phyloP scores from a whole-genome alignment of 2,888 invertebrate species.

The Agrotis exclamationis region DNA sequence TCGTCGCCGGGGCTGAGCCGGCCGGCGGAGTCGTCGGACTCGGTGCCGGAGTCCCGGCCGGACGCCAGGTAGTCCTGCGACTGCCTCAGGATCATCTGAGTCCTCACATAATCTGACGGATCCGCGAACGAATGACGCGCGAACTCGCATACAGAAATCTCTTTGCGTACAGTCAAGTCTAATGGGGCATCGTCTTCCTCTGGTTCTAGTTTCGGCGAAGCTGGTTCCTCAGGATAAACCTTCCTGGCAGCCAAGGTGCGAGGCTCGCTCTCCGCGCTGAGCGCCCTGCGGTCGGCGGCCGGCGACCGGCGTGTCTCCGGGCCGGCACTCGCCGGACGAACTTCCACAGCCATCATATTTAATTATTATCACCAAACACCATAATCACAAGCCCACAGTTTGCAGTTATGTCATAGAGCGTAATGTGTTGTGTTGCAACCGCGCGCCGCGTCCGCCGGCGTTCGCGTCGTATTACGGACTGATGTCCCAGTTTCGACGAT shows the following conservation, averaged over 20 bases:
- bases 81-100: constrained; percentile 87
- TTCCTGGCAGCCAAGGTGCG: constrained; percentile 89
- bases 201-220: constrained; percentile 69
- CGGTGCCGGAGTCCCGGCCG: constrained; percentile 94
- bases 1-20: constrained; percentile 92
- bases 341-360: constrained; percentile 90
- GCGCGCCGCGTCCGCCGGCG: constrained; percentile 86
- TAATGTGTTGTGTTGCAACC: constrained; percentile 77
- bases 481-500: constrained; percentile 92
- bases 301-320: constrained; percentile 78
- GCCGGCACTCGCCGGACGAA: constrained; percentile 86
- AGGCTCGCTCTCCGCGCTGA: constrained; percentile 84
- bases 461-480: constrained; percentile 91
- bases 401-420: constrained; percentile 89
- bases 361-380: constrained; percentile 85
- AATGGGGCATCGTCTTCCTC: constrained; percentile 93
- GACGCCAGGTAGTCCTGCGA: constrained; percentile 88
- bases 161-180: constrained; percentile 94
- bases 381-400: constrained; percentile 84
- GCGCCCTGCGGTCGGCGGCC: constrained; percentile 78
- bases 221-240: constrained; percentile 84
- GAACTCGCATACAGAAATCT: constrained; percentile 88
- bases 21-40: constrained; percentile 95
- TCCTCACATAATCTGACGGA: constrained; percentile 88
- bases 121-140: constrained; percentile 89